Evolutionary conservation across 2,797 vertebrate species (phyloP).

Genomic region (Lepidocolaptes lacrymiger): DNA sequence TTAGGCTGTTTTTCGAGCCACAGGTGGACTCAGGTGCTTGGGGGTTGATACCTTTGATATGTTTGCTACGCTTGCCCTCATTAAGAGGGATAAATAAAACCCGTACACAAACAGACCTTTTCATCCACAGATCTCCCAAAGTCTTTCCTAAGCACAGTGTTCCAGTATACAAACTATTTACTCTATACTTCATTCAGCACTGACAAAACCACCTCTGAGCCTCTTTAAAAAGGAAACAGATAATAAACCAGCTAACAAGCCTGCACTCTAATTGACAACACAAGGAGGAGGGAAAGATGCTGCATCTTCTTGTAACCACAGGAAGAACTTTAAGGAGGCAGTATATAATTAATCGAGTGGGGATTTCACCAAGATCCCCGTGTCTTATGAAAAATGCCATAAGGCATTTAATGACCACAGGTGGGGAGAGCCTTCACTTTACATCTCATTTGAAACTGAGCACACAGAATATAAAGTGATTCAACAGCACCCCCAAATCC

Average conservation of each 20-base stretch:
- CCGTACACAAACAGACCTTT: not conserved
- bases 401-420: slow-evolving; percentile 51
- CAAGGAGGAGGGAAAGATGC: not conserved
- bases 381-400: slow-evolving; percentile 34
- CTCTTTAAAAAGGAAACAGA: slow-evolving; percentile 32
- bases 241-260: slow-evolving; percentile 61
- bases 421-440: slow-evolving; percentile 12
- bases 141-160: not conserved
- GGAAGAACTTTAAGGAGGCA: slow-evolving; percentile 20
- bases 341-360: slow-evolving; percentile 34
- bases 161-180: slow-evolving; percentile 31
- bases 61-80: not conserved
- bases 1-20: not conserved
- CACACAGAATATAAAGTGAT: not conserved
- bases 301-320: not conserved
- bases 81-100: not conserved
- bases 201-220: slow-evolving; percentile 56
- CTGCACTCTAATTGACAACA: slow-evolving; percentile 44
- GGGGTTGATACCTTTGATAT: not conserved
- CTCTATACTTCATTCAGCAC: not conserved
- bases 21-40: not conserved
- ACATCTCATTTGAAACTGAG: slow-evolving; percentile 23
- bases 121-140: not conserved
- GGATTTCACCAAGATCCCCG: slow-evolving; percentile 46
- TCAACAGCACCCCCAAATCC: not conserved